phyloP scores from a whole-genome alignment of 2,888 invertebrate species.

The Eristalis pertinax region DNA sequence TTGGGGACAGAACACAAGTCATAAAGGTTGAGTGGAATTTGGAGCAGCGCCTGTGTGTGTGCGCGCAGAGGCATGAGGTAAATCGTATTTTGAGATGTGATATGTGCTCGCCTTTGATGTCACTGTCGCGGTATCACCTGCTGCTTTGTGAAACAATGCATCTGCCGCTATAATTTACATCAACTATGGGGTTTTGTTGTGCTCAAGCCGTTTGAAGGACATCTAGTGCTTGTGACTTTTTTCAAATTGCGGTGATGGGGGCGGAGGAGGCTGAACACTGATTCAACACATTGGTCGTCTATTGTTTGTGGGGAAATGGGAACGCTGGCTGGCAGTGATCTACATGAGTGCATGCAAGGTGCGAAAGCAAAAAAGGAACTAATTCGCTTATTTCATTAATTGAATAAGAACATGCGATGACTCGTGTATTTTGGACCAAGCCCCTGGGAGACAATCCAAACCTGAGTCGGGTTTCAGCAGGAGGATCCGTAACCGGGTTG shows the following conservation, averaged over 20 bases:
- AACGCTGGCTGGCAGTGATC: background rate
- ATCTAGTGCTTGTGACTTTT: background rate
- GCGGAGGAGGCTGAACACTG: too few relatives aligned
- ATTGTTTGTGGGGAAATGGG: too few relatives aligned
- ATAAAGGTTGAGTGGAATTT: background rate
- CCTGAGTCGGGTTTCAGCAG: too few relatives aligned
- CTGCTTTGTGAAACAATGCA: background rate
- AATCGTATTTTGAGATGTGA: background rate
- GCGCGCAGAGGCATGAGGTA: slow-evolving; percentile 8
- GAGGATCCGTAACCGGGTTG: too few relatives aligned
- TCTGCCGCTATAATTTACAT: background rate
- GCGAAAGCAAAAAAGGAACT: background rate
- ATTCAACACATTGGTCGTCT: too few relatives aligned
- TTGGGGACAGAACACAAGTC: background rate
- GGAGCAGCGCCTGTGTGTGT: slow-evolving; percentile 10
- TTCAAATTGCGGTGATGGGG: background rate
- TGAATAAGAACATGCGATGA: background rate
- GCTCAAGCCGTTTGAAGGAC: background rate
- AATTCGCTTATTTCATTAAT: background rate
- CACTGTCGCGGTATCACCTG: background rate
- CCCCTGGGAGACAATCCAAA: background rate
- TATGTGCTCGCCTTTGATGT: background rate
- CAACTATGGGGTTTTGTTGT: background rate
- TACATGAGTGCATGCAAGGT: background rate
- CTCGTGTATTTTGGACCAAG: background rate